Percentiles rank a stretch among this genome's conserved stretches.
Conservation (phyloP, 64 coral and sea anemone species). For the Montipora capricornis region DNA sequence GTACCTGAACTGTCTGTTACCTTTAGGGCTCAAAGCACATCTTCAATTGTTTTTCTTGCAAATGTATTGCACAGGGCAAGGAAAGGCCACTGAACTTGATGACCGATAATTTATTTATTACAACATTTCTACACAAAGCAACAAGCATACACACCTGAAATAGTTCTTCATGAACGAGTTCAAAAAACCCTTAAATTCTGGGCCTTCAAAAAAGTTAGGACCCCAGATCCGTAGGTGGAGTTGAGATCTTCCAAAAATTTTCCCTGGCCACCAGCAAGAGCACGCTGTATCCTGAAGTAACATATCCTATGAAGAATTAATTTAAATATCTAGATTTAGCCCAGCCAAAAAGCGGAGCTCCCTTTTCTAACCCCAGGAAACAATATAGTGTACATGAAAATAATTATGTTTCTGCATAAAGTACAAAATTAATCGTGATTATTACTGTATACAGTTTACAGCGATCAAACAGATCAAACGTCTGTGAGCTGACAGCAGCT, state of each 20-base stretch:
- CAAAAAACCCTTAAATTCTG: conserved; percentile 8
- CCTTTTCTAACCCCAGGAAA: not conserved
- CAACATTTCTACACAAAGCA: not conserved
- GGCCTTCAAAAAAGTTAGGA: not conserved
- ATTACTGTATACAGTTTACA: not conserved
- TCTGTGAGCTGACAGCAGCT: not conserved
- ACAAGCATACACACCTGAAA: not conserved
- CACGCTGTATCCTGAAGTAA: not conserved
- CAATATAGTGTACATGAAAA: not conserved
- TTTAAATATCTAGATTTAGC: not conserved
- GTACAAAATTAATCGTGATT: not conserved
- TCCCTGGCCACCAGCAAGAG: not conserved
- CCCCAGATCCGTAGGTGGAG: conserved; percentile 3
- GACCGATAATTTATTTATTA: no score
- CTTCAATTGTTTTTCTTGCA: no score
- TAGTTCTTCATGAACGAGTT: conserved; percentile 46
- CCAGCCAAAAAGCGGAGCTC: not conserved
- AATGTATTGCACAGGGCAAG: no score
- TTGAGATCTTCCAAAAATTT: conserved; percentile 14
- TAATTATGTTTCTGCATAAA: not conserved
- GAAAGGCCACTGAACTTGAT: no score
- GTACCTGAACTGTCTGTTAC: no score
- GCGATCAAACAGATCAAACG: not conserved
- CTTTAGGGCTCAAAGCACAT: no score
- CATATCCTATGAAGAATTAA: not conserved